Base-by-base conservation (phyloP, 1,140 invertebrate species). In the Chelonus insularis region DNA sequence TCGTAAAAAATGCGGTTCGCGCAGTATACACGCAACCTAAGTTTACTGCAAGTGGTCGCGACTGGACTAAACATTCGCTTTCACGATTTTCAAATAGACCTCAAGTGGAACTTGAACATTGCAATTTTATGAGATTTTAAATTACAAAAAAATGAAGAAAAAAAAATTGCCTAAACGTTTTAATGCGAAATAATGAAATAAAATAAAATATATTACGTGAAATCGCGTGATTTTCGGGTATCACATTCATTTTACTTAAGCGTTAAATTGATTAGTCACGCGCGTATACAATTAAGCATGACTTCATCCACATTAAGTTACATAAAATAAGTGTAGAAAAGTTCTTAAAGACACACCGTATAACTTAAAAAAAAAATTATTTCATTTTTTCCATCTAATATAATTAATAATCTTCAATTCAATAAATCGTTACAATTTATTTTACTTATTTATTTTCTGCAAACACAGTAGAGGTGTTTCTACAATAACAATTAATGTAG, bases 21-120 rank as follows among this genome's bases (percentile, higher is more conserved):
- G 67, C 66, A 45, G 68, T 70, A 70, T 70, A 66, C 66, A 60
- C 64, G 66, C 66, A 57, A 62, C 51, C 45, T 57, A 59, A 68
- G 60, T 68, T 68, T 64, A 66, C 63, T 64, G 60, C 57, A 55
- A 63, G 20, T 58, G 36, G 29, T 50, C 48, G 34, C n/a, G 11
- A 39, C n/a, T n/a, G n/a, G n/a, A n/a, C n/a, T n/a, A n/a, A n/a
- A n/a, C n/a, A n/a, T n/a, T n/a, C n/a, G n/a, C n/a, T n/a, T n/a
- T n/a, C n/a, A n/a, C n/a, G n/a, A n/a, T n/a, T n/a, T n/a, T n/a
- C n/a, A n/a, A n/a, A n/a, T n/a, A n/a, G n/a, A n/a, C n/a, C n/a
- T n/a, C n/a, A n/a, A n/a, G n/a, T n/a, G n/a, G n/a, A n/a, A n/a
- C n/a, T n/a, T n/a, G n/a, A n/a, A n/a, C n/a, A n/a, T n/a, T n/a